phyloP scores from a whole-genome alignment of 2,888 invertebrate genomes.

The Scrobipalpa costella region DNA sequence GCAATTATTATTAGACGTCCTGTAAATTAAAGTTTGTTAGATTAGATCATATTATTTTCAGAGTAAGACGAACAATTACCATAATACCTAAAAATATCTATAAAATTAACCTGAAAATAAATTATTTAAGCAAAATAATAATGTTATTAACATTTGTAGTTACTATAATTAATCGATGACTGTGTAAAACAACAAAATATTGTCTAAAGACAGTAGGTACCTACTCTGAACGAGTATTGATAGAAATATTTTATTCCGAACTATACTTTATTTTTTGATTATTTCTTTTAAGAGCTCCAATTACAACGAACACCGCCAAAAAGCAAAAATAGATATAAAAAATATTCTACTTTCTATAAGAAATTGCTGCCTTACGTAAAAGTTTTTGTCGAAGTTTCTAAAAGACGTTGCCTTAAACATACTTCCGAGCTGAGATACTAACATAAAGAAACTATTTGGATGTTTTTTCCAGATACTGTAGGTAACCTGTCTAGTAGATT shows the following conservation, averaged over 20 bases:
- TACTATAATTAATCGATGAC: not conserved
- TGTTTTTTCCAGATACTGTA: not conserved
- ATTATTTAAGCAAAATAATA: not conserved
- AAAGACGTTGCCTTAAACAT: slow-evolving; percentile 15
- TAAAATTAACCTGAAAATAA: not conserved
- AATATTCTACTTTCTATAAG: not conserved
- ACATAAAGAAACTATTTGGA: not conserved
- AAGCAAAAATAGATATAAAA: not conserved
- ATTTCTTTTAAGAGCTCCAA: no score
- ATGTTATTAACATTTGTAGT: not conserved
- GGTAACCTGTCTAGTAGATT: no score
- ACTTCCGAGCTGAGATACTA: not conserved
- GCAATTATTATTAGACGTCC: not conserved
- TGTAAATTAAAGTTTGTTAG: not conserved
- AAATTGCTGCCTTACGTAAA: not conserved
- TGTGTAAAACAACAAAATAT: no score
- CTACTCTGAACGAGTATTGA: no score
- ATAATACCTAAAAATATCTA: not conserved
- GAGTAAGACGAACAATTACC: not conserved
- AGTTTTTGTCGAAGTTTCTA: not conserved
- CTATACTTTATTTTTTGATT: no score
- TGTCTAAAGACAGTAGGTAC: no score
- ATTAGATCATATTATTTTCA: not conserved
- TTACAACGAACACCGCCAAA: no score
- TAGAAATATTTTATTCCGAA: no score